These are phyloP conservation scores for Epiperipatus broadwayi DNA, from an alignment of 2,888 invertebrate genomes.

Conservation along the genomic window DNA sequence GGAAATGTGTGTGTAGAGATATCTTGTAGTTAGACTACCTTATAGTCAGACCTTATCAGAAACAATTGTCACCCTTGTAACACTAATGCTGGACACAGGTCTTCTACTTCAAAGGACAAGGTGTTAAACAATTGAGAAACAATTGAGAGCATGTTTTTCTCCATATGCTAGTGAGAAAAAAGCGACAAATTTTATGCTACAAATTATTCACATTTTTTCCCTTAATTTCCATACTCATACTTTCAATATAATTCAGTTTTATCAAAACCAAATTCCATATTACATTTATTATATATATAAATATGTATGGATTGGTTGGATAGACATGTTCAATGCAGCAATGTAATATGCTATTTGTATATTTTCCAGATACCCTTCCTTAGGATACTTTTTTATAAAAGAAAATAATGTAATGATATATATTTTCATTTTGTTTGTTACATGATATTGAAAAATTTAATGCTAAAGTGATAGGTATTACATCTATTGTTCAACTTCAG, in stretches of 20 bases:
- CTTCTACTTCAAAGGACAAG: slow-evolving; percentile 40
- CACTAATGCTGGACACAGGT: slow-evolving; percentile 94
- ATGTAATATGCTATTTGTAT: no score
- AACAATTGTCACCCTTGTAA: slow-evolving; percentile 87
- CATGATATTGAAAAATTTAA: no score
- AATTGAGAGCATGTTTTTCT: slow-evolving; percentile 72
- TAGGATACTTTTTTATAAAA: no score
- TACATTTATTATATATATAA: no score
- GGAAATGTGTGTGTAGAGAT: slow-evolving; percentile 90
- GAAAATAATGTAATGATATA: no score
- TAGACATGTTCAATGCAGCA: no score
- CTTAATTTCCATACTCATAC: slow-evolving; percentile 87
- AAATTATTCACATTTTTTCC: slow-evolving; percentile 79
- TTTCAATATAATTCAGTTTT: slow-evolving; percentile 97
- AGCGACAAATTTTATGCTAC: slow-evolving; percentile 81
- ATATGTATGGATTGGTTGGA: no score
- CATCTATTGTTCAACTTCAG: no score
- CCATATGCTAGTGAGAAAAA: slow-evolving; percentile 78
- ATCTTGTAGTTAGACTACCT: slow-evolving; percentile 65
- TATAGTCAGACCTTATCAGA: slow-evolving; percentile 38
- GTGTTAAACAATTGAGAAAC: slow-evolving; percentile 35
- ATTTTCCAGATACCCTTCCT: no score
- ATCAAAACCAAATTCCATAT: slow-evolving; percentile 98
- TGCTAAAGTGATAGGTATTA: no score
- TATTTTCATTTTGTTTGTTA: no score